Conservation (phyloP, 2,888 invertebrate species). For the Lutraria lutraria region DNA sequence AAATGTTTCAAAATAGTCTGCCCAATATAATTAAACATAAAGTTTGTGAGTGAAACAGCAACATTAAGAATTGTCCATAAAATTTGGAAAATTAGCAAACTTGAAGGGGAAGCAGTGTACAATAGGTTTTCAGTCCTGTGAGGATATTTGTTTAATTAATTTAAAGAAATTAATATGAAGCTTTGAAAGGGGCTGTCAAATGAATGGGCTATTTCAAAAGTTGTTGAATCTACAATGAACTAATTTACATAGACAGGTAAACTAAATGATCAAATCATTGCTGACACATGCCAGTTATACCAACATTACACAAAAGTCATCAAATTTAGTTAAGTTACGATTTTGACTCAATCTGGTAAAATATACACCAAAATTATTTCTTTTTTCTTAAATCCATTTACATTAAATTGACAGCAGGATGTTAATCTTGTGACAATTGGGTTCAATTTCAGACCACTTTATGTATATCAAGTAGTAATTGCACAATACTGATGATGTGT, state of each 20-base stretch:
- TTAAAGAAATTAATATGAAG: no score
- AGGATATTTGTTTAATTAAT: no score
- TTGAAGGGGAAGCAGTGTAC: no score
- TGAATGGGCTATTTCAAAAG: neutral
- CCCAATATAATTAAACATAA: no score
- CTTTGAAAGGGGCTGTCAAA: no score
- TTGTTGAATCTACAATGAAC: neutral
- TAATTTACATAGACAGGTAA: constrained; percentile 1
- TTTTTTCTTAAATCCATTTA: constrained; percentile 37
- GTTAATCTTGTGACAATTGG: constrained; percentile 37
- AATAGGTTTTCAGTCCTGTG: no score
- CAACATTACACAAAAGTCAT: neutral
- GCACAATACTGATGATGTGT: constrained; percentile 31
- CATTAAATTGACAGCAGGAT: constrained; percentile 57
- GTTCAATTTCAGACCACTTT: constrained; percentile 27
- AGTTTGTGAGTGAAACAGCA: no score
- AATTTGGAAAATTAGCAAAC: no score
- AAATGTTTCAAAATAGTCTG: no score
- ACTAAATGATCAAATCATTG: neutral
- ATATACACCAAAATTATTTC: neutral
- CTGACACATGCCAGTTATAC: constrained; percentile 34
- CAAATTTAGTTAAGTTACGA: neutral
- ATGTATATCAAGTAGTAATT: constrained; percentile 32
- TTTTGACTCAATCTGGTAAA: neutral
- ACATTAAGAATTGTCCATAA: no score